Evolutionary conservation across 2,113 vertebrate genomes (phyloP), one percentile per base, ranked within the genome.

Genomic region (Poeciliopsis turrubarensis): DNA sequence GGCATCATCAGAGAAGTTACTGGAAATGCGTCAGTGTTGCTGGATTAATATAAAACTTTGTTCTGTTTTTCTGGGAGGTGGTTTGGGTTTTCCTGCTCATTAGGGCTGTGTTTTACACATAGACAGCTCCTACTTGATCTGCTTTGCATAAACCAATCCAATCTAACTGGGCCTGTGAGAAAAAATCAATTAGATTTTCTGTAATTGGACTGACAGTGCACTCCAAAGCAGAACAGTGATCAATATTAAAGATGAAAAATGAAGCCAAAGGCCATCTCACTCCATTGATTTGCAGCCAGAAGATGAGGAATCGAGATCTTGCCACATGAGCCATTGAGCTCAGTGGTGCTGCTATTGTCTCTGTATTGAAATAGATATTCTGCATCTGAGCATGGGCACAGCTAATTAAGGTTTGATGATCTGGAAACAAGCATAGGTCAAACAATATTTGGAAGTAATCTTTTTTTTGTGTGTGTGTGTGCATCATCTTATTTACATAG

Each of bases 191-290:
- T 90, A 91, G 87, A 89, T 88, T 90, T 83, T 87, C 80, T 34
- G 83, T 94, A 94, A 94, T 94, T 93, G 90, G 92, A 92, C 89
- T 91, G 92, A 93, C 91, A 92, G 90, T 92, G 89, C 82, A 91
- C 91, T 89, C 90, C 81, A 85, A 88, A 91, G 88, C 78, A 89
- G 88, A 93, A 89, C 84, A 87, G 75, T 84, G 86, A 91, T 94
- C 92, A 84, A 95, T 95, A 90, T 73, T 75, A 88, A 92, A 92
- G 85, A 94, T 93, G 91, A 93, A 92, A 94, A 92, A 93, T 95
- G 81, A 93, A 93, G 91, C 90, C 89, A 92, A 94, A 94, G 91
- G 88, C 90, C 89, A 88, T 83, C 87, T 88, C 63, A 82, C 77
- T 71, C 57, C 89, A 94, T 94, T 87, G 93, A 94, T 94, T 93